phyloP scores from a whole-genome alignment of 2,113 vertebrate genomes.

The Kryptolebias marmoratus region DNA sequence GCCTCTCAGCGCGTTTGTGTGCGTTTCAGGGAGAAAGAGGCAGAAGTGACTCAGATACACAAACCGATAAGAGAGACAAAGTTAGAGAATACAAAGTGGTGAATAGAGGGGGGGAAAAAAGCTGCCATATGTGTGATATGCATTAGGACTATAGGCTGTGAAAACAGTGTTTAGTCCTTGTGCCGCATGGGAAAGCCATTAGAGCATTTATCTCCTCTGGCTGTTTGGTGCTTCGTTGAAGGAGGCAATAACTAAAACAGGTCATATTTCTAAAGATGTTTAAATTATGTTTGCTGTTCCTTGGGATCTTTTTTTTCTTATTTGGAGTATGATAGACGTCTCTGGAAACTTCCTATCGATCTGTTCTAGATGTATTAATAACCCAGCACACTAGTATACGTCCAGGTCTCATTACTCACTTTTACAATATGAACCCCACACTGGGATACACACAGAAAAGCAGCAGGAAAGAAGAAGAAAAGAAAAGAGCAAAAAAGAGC shows the following conservation, averaged over 20 bases:
- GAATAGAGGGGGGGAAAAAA: background rate
- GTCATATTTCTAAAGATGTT: conserved; percentile 57
- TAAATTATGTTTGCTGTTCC: conserved; percentile 65
- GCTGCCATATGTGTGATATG: conserved; percentile 35
- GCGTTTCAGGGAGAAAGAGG: conserved; percentile 8
- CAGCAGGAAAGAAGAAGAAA: conserved; percentile 5
- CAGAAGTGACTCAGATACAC: conserved; percentile 30
- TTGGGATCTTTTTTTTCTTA: conserved; percentile 40
- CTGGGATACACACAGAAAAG: conserved; percentile 31
- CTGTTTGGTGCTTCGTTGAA: conserved; percentile 38
- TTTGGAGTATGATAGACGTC: conserved; percentile 32
- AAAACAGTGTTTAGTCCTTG: conserved; percentile 75
- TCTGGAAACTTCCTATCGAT: conserved; percentile 59
- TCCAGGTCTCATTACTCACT: conserved; percentile 55
- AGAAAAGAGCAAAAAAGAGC: conserved; percentile 1
- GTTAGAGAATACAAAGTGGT: conserved; percentile 1
- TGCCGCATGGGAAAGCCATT: conserved; percentile 72
- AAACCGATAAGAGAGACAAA: conserved; percentile 37
- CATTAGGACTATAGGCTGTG: conserved; percentile 79
- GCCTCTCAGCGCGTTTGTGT: conserved; percentile 10
- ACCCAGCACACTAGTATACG: conserved; percentile 43
- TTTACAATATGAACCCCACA: conserved; percentile 40
- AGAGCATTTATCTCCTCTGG: conserved; percentile 63
- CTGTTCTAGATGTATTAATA: conserved; percentile 43
- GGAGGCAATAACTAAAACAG: conserved; percentile 49